phyloP scores from a whole-genome alignment of 2,888 invertebrate genomes.

The Pheosia tremula region DNA sequence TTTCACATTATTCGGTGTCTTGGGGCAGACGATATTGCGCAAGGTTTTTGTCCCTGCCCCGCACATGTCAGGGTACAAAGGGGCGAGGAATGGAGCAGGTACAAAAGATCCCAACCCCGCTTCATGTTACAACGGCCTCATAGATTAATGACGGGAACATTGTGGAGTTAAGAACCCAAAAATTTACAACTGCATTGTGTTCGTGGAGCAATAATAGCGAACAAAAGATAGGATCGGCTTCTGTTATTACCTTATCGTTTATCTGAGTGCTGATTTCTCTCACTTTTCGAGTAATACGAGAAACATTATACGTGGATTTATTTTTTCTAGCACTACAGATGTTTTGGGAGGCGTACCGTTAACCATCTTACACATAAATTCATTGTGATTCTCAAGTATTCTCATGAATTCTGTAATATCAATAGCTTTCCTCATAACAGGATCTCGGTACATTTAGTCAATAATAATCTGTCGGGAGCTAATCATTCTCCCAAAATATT shows the following conservation, averaged over 20 bases:
- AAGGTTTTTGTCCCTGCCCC: constrained; percentile 76
- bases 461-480: constrained; percentile 37
- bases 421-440: constrained; percentile 28
- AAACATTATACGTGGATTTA: constrained; percentile 65
- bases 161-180: constrained; percentile 82
- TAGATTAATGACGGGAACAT: constrained; percentile 82
- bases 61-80: constrained; percentile 80
- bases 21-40: constrained; percentile 74
- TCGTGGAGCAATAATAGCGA: constrained; percentile 66
- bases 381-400: constrained; percentile 48
- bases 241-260: constrained; percentile 82
- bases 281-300: constrained; percentile 77
- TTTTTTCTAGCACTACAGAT: constrained; percentile 64
- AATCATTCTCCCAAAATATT: constrained; percentile 38
- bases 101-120: constrained; percentile 75
- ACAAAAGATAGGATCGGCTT: constrained; percentile 80
- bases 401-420: constrained; percentile 32
- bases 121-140: constrained; percentile 78
- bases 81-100: constrained; percentile 73
- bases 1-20: constrained; percentile 72
- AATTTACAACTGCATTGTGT: constrained; percentile 83
- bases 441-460: constrained; percentile 33
- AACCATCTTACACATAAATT: constrained; percentile 64
- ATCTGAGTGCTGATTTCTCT: constrained; percentile 75
- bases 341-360: constrained; percentile 77